Evolutionary conservation across 2,888 invertebrate genomes (phyloP).

Genomic region (Lithophane semibrunnea): DNA sequence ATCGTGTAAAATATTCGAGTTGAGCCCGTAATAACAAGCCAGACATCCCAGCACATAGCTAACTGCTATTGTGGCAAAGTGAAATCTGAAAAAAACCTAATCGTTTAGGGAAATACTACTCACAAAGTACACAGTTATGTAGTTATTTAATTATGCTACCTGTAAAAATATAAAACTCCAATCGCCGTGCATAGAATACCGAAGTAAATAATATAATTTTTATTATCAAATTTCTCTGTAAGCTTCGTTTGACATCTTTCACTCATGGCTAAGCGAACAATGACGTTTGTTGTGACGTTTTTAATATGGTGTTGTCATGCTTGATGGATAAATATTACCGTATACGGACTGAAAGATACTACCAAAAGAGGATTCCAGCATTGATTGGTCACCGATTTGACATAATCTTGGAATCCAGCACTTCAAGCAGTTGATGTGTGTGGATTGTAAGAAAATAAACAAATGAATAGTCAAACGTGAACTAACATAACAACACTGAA

Average conservation of each 20-base stretch:
- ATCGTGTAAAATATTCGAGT: conserved; percentile 80
- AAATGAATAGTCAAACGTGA: no score
- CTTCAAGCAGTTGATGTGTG: not conserved
- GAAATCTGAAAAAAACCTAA: conserved; percentile 83
- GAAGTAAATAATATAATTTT: conserved; percentile 87
- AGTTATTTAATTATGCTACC: conserved; percentile 71
- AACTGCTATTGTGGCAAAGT: conserved; percentile 83
- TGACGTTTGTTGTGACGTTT: conserved; percentile 78
- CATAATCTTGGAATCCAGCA: not conserved
- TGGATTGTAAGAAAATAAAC: not conserved
- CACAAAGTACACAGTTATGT: conserved; percentile 49
- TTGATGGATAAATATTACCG: conserved; percentile 26
- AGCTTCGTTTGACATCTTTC: conserved; percentile 89
- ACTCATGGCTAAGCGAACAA: conserved; percentile 87
- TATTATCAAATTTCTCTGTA: conserved; percentile 86
- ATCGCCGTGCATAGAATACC: conserved; percentile 81
- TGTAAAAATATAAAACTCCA: conserved; percentile 86
- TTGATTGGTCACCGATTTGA: not conserved
- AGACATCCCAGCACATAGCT: conserved; percentile 89
- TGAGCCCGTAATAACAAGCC: conserved; percentile 87
- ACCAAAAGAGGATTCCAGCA: not conserved
- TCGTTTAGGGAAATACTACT: conserved; percentile 67
- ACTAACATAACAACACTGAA: not conserved
- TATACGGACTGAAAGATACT: not conserved
- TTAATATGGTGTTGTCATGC: conserved; percentile 45